Base-by-base conservation (phyloP, 2,113 vertebrate genomes). In the Paramormyrops kingsleyae region DNA sequence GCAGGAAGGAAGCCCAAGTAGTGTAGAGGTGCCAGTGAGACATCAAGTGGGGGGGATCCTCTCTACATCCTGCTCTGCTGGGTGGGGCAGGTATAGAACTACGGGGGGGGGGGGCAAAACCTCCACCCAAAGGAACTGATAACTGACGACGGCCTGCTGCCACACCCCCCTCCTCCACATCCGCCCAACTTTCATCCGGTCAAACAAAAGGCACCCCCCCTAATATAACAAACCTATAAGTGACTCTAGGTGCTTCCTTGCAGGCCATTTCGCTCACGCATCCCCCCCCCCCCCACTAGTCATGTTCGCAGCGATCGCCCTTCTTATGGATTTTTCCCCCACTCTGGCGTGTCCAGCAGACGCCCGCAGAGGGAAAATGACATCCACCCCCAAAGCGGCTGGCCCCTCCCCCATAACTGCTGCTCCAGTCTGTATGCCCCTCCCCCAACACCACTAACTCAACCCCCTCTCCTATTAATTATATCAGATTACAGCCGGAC, bases 401-500 rank as follows among this genome's bases (percentile, higher is more conserved):
- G 13, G 70, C 77, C 77, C 88, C 88, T 27, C 88, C 88, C 74
- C 74, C 50, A 42, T 24, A 1, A 5, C 35, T 46, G 47, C 74
- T 56, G 77, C 35, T 10, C 13, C 50, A 39, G 9, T 50, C 77
- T 24, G 10, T 1, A 59, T 56, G 19, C 62, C 62, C 88, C 88
- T 42, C 88, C 88, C 50, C 52, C 70, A 50, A 21, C 27, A 39
- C 70, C 66, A 35, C 15, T 19, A 47, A 9, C 7, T 17, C 77
- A 52, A 50, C 46, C 74, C 77, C 77, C 77, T 5, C 12, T 56
- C 77, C 88, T 53, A 24, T 53, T 89, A 89, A 89, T 89, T 89
- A 83, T 77, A 83, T 89, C 74, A 83, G 74, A 83, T 89, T 89
- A 56, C 77, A 3, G 9, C 27, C 1, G 24, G 47, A 83, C 47